Percentiles rank a stretch among this genome's conserved stretches.
Evolutionary conservation across 2,888 invertebrate genomes (phyloP).

Genomic region (Dicycla oo): DNA sequence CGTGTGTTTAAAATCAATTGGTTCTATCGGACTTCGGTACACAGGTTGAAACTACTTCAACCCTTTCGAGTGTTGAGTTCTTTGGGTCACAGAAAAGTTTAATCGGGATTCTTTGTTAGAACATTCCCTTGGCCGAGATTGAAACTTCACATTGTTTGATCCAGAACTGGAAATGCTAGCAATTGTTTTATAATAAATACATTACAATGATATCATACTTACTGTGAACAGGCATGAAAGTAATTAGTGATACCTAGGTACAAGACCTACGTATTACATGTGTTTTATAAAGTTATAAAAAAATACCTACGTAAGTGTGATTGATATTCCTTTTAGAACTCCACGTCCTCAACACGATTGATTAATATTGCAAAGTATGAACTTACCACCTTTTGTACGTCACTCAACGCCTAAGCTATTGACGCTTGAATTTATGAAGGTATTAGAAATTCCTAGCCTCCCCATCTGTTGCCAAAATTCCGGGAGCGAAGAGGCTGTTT

Average conservation of each 20-base stretch:
- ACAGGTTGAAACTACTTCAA: slow-evolving; percentile 31
- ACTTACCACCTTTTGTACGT: slow-evolving; percentile 36
- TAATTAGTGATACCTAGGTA: neutral
- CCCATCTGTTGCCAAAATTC: slow-evolving; percentile 57
- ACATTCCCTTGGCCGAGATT: slow-evolving; percentile 19
- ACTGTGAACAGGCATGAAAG: neutral
- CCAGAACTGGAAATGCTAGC: slow-evolving; percentile 16
- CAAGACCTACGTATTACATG: no score
- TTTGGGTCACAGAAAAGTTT: slow-evolving; percentile 43
- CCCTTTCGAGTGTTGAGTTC: slow-evolving; percentile 42
- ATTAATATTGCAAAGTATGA: slow-evolving; percentile 32
- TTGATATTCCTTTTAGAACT: slow-evolving; percentile 34
- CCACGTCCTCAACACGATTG: slow-evolving; percentile 18
- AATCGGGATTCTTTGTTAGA: slow-evolving; percentile 47
- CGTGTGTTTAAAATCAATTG: slow-evolving; percentile 49
- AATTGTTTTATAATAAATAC: neutral
- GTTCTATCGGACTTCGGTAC: slow-evolving; percentile 33
- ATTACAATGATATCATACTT: neutral
- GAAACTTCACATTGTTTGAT: slow-evolving; percentile 32
- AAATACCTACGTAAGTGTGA: slow-evolving; percentile 14
- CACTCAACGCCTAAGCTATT: slow-evolving; percentile 46
- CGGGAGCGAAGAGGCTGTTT: slow-evolving; percentile 32
- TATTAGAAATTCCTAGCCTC: slow-evolving; percentile 51
- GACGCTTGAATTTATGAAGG: slow-evolving; percentile 56
- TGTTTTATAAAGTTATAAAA: neutral